A percentile compares a stretch with the other conserved stretches of the same genome.
Evolutionary conservation across 2,888 invertebrate species (phyloP).

Genomic region (Tipula vernalis): DNA sequence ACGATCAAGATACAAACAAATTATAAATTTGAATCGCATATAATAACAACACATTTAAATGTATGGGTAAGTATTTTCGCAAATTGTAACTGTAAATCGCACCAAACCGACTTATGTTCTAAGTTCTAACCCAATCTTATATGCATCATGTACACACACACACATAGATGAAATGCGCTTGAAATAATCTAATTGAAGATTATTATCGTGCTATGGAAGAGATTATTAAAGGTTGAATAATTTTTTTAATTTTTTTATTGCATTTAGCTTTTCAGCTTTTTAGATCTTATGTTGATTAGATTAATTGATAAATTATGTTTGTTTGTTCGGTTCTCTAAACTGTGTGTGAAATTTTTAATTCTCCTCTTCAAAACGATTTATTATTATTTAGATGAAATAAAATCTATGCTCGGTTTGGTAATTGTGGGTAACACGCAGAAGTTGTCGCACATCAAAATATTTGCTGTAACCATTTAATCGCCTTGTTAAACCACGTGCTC

Average conservation of each 20-base stretch:
- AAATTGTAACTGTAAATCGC: not conserved
- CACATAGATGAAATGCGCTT: not conserved
- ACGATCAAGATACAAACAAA: not conserved
- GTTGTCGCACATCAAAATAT: not conserved
- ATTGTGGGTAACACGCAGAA: not conserved
- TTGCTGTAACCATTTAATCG: not conserved
- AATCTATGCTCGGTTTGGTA: not conserved
- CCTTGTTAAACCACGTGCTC: not conserved
- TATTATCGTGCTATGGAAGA: not conserved
- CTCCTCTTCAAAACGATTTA: not conserved
- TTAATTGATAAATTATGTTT: conserved; percentile 4
- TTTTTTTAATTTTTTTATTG: not conserved
- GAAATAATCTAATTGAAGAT: not conserved
- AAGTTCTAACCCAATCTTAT: not conserved
- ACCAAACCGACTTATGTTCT: not conserved
- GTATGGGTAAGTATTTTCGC: not conserved
- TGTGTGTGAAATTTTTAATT: not conserved
- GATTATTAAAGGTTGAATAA: not conserved
- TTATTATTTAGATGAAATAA: not conserved
- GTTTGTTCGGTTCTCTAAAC: not conserved
- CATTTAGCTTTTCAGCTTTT: not conserved
- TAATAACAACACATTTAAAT: not conserved
- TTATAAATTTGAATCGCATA: not conserved
- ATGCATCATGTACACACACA: not conserved
- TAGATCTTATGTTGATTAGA: not conserved